phyloP scores from a whole-genome alignment of 2,113 vertebrate species.

The Tautogolabrus adspersus region DNA sequence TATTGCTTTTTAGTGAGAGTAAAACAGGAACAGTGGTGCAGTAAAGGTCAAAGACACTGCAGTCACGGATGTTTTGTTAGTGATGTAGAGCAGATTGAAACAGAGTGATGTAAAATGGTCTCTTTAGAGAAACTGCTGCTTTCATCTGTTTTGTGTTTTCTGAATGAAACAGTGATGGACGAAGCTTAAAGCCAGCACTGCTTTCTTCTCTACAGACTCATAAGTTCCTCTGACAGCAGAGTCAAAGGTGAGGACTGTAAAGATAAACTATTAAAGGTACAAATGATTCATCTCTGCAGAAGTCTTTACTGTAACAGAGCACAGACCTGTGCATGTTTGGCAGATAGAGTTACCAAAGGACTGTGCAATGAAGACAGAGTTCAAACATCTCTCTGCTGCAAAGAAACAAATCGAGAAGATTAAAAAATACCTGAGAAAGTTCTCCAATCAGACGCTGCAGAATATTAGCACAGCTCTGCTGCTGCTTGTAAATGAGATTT shows the following conservation, averaged over 20 bases:
- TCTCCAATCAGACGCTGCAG: too few species aligned
- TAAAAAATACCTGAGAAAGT: neutral
- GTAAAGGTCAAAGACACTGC: neutral
- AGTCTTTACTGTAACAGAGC: slow-evolving; percentile 9
- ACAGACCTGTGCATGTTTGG: neutral
- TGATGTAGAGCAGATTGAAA: neutral
- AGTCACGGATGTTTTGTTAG: neutral
- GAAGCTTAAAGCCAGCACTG: neutral
- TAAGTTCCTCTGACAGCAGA: neutral
- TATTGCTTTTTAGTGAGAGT: slow-evolving; percentile 2
- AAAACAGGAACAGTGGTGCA: neutral
- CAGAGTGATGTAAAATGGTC: neutral
- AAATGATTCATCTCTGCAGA: slow-evolving; percentile 1
- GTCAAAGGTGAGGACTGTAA: neutral
- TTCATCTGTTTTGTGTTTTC: slow-evolving; percentile 16
- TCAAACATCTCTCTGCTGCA: neutral
- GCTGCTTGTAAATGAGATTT: too few species aligned
- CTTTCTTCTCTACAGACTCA: neutral
- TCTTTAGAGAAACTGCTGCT: neutral
- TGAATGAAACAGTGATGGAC: slow-evolving; percentile 17
- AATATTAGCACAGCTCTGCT: too few species aligned
- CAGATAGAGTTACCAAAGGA: neutral
- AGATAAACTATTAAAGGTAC: neutral
- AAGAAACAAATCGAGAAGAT: too few species aligned
- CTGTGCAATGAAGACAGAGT: neutral